A percentile compares a stretch with the other conserved stretches of the same genome.
Evolutionary conservation across 2,888 invertebrate genomes (phyloP).

Genomic region (Incurvaria masculella): DNA sequence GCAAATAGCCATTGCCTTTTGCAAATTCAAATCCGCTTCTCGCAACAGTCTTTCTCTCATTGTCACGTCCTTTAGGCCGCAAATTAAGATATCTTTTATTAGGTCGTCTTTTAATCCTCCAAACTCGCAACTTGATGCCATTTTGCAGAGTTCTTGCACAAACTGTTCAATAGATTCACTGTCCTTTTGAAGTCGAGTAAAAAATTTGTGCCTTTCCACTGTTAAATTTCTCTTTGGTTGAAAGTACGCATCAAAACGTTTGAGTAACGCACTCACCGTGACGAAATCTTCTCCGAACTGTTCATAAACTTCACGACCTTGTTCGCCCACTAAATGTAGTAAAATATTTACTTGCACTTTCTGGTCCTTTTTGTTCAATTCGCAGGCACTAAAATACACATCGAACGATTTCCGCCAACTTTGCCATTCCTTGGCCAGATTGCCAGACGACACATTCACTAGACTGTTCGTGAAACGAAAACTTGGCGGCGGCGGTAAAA

Average conservation of each 20-base stretch:
- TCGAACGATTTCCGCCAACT: constrained; percentile 1
- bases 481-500: not conserved
- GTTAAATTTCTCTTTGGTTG: constrained; percentile 15
- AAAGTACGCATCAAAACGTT: constrained; percentile 14
- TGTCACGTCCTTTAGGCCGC: constrained; percentile 12
- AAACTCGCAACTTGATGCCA: constrained; percentile 17
- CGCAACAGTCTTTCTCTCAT: constrained; percentile 15
- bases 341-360: constrained; percentile 14
- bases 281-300: constrained; percentile 7
- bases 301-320: constrained; percentile 14
- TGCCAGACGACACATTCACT: not conserved
- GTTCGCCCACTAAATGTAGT: constrained; percentile 14
- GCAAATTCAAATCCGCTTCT: constrained; percentile 13
- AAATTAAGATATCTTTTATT: constrained; percentile 16
- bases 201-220: constrained; percentile 15
- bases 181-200: constrained; percentile 14
- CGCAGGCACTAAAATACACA: constrained; percentile 14
- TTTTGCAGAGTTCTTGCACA: constrained; percentile 15
- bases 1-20: constrained; percentile 15
- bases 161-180: constrained; percentile 10
- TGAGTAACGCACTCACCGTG: constrained; percentile 8
- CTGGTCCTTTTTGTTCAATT: constrained; percentile 8
- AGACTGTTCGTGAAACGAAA: not conserved
- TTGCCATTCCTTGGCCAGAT: not conserved
- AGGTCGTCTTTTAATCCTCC: constrained; percentile 13